Evolutionary conservation across 2,888 invertebrate species (phyloP).

Genomic region (Gymnosoma rotundatum): DNA sequence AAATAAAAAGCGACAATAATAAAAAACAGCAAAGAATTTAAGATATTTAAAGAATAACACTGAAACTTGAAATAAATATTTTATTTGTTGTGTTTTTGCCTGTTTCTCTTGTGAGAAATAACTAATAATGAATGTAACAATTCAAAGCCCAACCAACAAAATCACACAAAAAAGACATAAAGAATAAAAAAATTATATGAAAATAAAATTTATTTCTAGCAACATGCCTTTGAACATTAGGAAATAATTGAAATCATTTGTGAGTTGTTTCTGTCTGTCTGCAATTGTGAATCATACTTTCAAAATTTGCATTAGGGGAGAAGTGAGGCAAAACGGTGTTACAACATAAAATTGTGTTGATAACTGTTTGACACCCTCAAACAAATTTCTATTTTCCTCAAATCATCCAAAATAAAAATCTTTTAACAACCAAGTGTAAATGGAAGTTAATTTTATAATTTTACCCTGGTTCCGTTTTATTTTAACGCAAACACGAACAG

Average conservation of each 20-base stretch:
- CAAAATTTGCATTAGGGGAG: conserved; percentile 31
- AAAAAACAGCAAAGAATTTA: not conserved
- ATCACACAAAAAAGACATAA: not conserved
- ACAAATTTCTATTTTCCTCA: not conserved
- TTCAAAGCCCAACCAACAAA: not conserved
- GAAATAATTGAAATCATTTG: conserved; percentile 7
- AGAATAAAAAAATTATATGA: not conserved
- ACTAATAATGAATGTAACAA: conserved; percentile 16
- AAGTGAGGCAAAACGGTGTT: conserved; percentile 60
- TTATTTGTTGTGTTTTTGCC: not conserved
- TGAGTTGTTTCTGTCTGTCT: conserved; percentile 23
- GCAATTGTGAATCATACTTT: not conserved
- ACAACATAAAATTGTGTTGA: conserved; percentile 52
- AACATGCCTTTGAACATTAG: not conserved
- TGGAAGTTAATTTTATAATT: conserved; percentile 42
- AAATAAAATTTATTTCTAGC: not conserved
- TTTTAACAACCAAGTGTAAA: conserved; percentile 44
- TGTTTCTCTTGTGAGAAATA: not conserved
- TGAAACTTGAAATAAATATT: not conserved
- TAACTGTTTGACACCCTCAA: conserved; percentile 33
- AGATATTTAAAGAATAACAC: conserved; percentile 3
- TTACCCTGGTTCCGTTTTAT: conserved; percentile 30
- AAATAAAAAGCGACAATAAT: not conserved
- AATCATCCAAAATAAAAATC: conserved; percentile 14
- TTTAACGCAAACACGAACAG: not conserved